These are phyloP conservation scores for Trachymyrmex cornetzi DNA, from an alignment of 1,140 invertebrate genomes.

Conservation along the genomic window DNA sequence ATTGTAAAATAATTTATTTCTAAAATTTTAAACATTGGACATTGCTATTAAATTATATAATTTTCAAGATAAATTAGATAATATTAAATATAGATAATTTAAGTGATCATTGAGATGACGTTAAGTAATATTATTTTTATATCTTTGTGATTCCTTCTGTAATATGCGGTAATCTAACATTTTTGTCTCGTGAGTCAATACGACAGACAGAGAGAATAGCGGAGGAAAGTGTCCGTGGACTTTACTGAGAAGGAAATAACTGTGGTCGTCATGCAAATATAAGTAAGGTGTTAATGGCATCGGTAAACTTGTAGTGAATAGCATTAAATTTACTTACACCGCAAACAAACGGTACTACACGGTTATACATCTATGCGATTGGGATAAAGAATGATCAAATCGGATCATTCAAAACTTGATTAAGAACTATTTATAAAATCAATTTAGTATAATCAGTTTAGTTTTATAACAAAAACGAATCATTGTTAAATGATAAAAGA, in stretches of 20 bases:
- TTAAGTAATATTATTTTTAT: slow-evolving; percentile 31
- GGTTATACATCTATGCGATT: not conserved
- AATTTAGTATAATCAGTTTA: not conserved
- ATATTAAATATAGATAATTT: not conserved
- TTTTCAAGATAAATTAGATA: not conserved
- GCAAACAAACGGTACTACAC: not conserved
- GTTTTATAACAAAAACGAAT: not conserved
- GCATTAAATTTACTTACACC: slow-evolving; percentile 34
- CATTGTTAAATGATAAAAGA: not conserved
- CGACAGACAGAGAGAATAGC: not conserved
- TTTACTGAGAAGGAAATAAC: slow-evolving; percentile 12
- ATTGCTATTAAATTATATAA: slow-evolving; percentile 4
- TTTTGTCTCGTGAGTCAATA: slow-evolving; percentile 19
- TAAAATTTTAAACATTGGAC: too few species aligned
- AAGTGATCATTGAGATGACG: not conserved
- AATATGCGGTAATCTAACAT: slow-evolving; percentile 17
- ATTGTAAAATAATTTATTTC: too few species aligned
- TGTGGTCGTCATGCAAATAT: slow-evolving; percentile 35
- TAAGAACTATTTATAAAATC: not conserved
- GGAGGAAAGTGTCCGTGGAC: not conserved
- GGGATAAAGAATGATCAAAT: not conserved
- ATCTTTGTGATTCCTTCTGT: not conserved
- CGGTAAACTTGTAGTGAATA: slow-evolving; percentile 1
- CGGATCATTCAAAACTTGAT: not conserved
- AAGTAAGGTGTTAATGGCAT: slow-evolving; percentile 38